A percentile compares a stretch with the other conserved stretches of the same genome.
These are phyloP conservation scores for Sesamia inferens DNA, from an alignment of 2,888 invertebrate species.

Conservation along the genomic window DNA sequence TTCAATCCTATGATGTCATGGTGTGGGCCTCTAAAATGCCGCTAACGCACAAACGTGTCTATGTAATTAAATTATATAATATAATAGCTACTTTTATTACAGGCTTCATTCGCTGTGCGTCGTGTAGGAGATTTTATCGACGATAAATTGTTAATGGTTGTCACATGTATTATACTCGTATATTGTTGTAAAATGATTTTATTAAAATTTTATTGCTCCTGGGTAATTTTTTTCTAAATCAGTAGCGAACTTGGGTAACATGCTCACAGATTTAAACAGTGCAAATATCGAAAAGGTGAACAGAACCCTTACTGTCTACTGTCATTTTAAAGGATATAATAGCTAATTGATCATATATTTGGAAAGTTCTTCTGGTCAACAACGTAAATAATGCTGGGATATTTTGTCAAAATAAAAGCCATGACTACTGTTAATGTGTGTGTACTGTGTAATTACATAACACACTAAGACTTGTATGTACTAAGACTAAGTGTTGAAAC, in stretches of 20 bases:
- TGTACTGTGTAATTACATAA: too few species aligned
- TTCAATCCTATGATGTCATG: slow-evolving; percentile 21
- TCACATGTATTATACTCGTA: neutral
- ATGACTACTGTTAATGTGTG: too few species aligned
- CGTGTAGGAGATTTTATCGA: slow-evolving; percentile 9
- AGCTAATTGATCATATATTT: too few species aligned
- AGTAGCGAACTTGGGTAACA: neutral
- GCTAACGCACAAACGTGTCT: neutral
- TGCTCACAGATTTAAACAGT: neutral
- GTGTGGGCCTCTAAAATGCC: slow-evolving; percentile 4
- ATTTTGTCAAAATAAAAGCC: too few species aligned
- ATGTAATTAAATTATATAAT: slow-evolving; percentile 3
- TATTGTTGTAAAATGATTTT: neutral
- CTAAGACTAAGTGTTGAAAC: too few species aligned
- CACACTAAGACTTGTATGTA: too few species aligned
- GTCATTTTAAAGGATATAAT: too few species aligned
- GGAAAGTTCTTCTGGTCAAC: too few species aligned
- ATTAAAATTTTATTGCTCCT: neutral
- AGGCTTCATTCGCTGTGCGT: slow-evolving; percentile 1
- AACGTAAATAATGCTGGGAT: too few species aligned
- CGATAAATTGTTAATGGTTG: neutral
- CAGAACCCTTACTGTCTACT: too few species aligned
- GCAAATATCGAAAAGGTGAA: neutral
- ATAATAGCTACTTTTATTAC: slow-evolving; percentile 2
- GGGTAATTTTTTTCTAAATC: neutral